Conservation (phyloP, 92 coral and sea anemone genomes). For the Palythoa heliodiscus region DNA sequence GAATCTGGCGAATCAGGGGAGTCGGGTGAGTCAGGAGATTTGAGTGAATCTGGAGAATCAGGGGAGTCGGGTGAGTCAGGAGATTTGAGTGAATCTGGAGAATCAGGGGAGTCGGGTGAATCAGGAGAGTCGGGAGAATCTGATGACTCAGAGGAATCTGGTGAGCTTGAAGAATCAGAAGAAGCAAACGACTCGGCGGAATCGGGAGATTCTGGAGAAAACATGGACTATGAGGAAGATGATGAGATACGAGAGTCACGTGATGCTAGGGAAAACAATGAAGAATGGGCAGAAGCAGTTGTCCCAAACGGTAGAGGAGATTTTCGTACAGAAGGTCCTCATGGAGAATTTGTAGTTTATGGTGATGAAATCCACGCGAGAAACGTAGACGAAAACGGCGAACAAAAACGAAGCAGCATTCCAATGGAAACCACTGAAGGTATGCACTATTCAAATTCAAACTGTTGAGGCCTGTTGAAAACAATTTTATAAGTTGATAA, state of each 20-base stretch:
- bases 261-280: slow-evolving; percentile 2
- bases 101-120: slow-evolving; percentile 48
- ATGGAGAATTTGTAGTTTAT: slow-evolving; percentile 16
- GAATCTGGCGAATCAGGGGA: background rate
- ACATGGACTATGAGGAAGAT: slow-evolving; percentile 39
- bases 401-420: slow-evolving; percentile 52
- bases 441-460: background rate
- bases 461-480: background rate
- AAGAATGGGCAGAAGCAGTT: slow-evolving; percentile 1
- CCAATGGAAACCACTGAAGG: slow-evolving; percentile 47
- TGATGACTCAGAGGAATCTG: slow-evolving; percentile 47
- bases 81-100: slow-evolving; percentile 22
- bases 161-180: slow-evolving; percentile 54
- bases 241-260: slow-evolving; percentile 52
- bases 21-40: background rate
- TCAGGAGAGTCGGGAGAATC: slow-evolving; percentile 58
- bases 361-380: slow-evolving; percentile 19
- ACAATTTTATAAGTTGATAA: too few species aligned
- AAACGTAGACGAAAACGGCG: slow-evolving; percentile 24
- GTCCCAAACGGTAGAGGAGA: background rate
- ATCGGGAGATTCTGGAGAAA: background rate
- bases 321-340: slow-evolving; percentile 23
- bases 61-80: background rate
- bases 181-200: slow-evolving; percentile 36
- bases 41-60: background rate